A percentile compares a stretch with the other conserved stretches of the same genome.
Evolutionary conservation across 2,113 vertebrate genomes (phyloP).

Genomic region (Sinocyclocheilus grahami): DNA sequence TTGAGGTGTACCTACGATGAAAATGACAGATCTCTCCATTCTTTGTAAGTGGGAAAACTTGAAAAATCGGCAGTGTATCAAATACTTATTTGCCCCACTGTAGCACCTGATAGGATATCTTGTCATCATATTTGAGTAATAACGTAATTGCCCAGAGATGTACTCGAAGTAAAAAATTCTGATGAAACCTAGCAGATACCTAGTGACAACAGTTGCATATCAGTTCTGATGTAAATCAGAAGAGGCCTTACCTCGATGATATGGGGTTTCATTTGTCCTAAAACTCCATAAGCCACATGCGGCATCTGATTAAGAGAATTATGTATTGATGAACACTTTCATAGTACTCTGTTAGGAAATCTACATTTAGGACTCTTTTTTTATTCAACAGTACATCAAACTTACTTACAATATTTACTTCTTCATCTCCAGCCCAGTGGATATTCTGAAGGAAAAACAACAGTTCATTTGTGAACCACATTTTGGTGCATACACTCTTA

Average conservation of each 20-base stretch:
- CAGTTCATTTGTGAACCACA: background rate
- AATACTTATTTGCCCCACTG: no score
- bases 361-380: background rate
- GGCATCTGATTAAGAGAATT: slow-evolving; percentile 30
- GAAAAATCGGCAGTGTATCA: no score
- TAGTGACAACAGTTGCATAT: background rate
- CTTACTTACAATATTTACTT: slow-evolving; percentile 51
- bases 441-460: slow-evolving; percentile 30
- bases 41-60: no score
- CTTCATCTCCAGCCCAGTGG: slow-evolving; percentile 45
- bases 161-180: background rate
- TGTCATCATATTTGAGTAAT: background rate
- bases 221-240: background rate
- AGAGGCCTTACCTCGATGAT: slow-evolving; percentile 38
- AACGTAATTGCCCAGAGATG: background rate
- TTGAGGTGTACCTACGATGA: no score
- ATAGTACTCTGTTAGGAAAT: background rate
- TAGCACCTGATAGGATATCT: background rate
- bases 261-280: slow-evolving; percentile 39
- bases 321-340: background rate
- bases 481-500: background rate
- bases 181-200: background rate
- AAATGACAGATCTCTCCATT: no score
- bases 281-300: slow-evolving; percentile 39
- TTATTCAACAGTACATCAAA: background rate